These are phyloP conservation scores for Neosilurus mollespiculum DNA, from an alignment of 2,797 vertebrate species.

Conservation along the genomic window DNA sequence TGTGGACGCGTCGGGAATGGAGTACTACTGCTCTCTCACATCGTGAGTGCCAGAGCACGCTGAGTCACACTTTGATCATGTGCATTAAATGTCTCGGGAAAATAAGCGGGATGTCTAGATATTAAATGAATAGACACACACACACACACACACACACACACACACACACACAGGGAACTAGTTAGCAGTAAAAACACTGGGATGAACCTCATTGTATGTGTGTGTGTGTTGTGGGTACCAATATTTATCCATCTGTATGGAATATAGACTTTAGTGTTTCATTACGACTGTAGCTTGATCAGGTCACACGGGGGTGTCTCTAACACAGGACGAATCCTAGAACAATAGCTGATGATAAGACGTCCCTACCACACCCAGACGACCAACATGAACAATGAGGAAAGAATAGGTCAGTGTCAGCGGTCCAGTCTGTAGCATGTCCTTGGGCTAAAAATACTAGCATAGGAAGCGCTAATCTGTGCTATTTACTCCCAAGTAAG, in stretches of 20 bases:
- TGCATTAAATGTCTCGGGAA: neutral
- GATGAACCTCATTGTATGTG: neutral
- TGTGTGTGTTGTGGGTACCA: neutral
- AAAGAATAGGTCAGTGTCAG: slow-evolving; percentile 20
- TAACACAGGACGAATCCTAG: neutral
- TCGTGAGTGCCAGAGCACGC: neutral
- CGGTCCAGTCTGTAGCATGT: neutral
- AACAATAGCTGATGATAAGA: slow-evolving; percentile 28
- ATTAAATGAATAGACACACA: neutral
- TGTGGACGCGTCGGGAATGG: neutral
- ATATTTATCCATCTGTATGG: slow-evolving; percentile 4
- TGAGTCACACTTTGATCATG: slow-evolving; percentile 3
- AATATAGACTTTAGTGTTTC: neutral
- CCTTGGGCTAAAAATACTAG: slow-evolving; percentile 13
- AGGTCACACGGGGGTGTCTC: neutral
- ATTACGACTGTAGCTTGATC: neutral
- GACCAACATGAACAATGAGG: neutral
- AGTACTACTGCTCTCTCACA: neutral
- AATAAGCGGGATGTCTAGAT: neutral
- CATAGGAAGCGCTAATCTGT: slow-evolving; percentile 7
- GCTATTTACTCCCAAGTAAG: neutral
- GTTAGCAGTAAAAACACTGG: neutral
- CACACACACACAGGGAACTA: neutral
- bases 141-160: slow-evolving; percentile 13
- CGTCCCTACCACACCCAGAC: neutral